A percentile compares a stretch with the other conserved stretches of the same genome.
phyloP scores from a whole-genome alignment of 64 coral and sea anemone species.

The Platygyra sinensis region DNA sequence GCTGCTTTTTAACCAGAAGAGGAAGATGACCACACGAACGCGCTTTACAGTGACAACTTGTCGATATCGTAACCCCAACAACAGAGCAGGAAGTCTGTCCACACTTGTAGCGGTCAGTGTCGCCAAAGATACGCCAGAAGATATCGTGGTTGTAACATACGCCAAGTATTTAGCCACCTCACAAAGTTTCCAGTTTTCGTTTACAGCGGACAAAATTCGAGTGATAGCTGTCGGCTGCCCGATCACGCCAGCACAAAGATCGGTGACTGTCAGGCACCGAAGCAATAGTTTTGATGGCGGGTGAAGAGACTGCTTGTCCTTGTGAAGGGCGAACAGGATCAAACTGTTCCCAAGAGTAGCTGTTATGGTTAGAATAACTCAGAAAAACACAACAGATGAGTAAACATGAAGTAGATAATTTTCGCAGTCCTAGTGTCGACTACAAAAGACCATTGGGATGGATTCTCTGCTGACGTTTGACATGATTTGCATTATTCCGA shows the following conservation, averaged over 20 bases:
- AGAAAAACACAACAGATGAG: neutral
- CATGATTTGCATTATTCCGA: neutral
- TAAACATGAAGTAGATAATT: neutral
- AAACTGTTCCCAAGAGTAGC: neutral
- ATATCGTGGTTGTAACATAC: neutral
- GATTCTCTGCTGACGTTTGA: neutral
- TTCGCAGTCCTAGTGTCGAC: neutral
- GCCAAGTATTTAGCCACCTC: neutral
- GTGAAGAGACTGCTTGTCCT: neutral
- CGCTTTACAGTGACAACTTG: neutral
- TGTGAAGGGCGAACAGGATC: neutral
- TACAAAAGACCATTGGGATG: neutral
- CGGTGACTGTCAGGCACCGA: neutral
- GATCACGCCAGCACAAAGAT: neutral
- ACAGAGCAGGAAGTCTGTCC: neutral
- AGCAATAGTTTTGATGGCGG: neutral
- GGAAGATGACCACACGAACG: neutral
- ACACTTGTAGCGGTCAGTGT: neutral
- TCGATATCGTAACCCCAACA: neutral
- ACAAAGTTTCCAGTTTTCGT: neutral
- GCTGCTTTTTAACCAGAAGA: neutral
- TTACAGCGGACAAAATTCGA: neutral
- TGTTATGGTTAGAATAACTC: neutral
- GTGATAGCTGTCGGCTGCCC: neutral
- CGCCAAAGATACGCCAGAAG: neutral